Percentiles rank a stretch among this genome's conserved stretches.
These are phyloP conservation scores for Rhopalosiphum nymphaeae DNA, from an alignment of 2,888 invertebrate species.

Conservation along the genomic window DNA sequence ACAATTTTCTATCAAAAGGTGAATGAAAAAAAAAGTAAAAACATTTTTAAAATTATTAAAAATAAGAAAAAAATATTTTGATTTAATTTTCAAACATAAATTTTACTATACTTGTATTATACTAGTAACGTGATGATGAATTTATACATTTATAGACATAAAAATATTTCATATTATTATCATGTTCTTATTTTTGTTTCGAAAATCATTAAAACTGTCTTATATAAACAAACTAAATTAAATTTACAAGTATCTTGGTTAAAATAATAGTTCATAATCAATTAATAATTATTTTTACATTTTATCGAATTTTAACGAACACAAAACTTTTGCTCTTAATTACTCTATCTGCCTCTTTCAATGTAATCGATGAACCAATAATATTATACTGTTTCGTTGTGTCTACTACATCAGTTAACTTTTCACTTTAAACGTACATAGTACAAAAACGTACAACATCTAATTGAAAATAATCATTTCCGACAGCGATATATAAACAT, in stretches of 20 bases:
- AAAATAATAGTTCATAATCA: neutral
- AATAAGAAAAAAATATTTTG: neutral
- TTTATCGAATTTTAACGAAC: neutral
- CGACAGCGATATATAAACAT: neutral
- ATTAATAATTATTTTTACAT: neutral
- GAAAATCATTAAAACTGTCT: neutral
- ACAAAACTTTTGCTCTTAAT: neutral
- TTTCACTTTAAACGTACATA: neutral
- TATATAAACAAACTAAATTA: neutral
- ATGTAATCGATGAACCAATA: no score
- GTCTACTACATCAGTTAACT: neutral
- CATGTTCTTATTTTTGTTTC: neutral
- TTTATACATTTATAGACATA: neutral
- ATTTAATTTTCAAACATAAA: constrained; percentile 8
- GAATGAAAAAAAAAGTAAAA: neutral
- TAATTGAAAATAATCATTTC: neutral
- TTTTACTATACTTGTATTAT: neutral
- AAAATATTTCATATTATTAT: neutral
- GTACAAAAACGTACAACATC: neutral
- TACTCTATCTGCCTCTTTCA: no score
- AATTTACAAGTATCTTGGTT: neutral
- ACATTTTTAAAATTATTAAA: neutral
- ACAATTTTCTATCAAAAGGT: neutral
- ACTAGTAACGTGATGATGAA: neutral
- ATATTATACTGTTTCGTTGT: neutral